Percentiles rank a stretch among this genome's conserved stretches.
phyloP scores from a whole-genome alignment of 2,797 vertebrate species.

The Ctenopoma multispine region DNA sequence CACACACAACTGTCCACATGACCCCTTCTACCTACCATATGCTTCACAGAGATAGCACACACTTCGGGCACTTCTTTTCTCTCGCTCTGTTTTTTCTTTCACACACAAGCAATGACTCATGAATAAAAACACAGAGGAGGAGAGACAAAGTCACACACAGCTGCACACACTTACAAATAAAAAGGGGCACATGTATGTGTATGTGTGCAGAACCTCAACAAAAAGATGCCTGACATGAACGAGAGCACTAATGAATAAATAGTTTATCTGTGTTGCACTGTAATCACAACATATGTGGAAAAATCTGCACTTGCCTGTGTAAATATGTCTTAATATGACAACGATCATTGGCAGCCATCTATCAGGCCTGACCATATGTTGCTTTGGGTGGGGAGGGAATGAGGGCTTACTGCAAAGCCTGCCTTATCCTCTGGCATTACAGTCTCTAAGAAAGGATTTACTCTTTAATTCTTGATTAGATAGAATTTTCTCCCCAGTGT shows the following conservation, averaged over 20 bases:
- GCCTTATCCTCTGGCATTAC: constrained; percentile 86
- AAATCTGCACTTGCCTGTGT: constrained; percentile 55
- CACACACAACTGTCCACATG: constrained; percentile 22
- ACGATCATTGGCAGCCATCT: constrained; percentile 74
- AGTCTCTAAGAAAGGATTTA: constrained; percentile 88
- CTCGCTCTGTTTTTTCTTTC: constrained; percentile 39
- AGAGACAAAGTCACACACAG: constrained; percentile 55
- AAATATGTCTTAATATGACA: constrained; percentile 77
- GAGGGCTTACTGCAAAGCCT: constrained; percentile 84
- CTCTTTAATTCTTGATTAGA: constrained; percentile 89
- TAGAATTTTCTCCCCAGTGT: constrained; percentile 82
- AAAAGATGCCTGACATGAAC: constrained; percentile 30
- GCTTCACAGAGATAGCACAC: constrained; percentile 49
- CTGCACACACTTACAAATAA: constrained; percentile 65
- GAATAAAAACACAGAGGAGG: constrained; percentile 48
- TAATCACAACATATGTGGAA: constrained; percentile 43
- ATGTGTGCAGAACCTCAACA: constrained; percentile 23
- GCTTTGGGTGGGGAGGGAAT: constrained; percentile 75
- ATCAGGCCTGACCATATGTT: constrained; percentile 84
- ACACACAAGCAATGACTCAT: constrained; percentile 69
- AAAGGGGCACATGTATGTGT: constrained; percentile 32
- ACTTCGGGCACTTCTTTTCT: constrained; percentile 54
- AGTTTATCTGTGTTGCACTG: constrained; percentile 1
- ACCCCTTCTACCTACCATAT: constrained; percentile 47
- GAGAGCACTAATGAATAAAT: constrained; percentile 11